Evolutionary conservation across 2,113 vertebrate species (phyloP).

Genomic region (Rana temporaria): DNA sequence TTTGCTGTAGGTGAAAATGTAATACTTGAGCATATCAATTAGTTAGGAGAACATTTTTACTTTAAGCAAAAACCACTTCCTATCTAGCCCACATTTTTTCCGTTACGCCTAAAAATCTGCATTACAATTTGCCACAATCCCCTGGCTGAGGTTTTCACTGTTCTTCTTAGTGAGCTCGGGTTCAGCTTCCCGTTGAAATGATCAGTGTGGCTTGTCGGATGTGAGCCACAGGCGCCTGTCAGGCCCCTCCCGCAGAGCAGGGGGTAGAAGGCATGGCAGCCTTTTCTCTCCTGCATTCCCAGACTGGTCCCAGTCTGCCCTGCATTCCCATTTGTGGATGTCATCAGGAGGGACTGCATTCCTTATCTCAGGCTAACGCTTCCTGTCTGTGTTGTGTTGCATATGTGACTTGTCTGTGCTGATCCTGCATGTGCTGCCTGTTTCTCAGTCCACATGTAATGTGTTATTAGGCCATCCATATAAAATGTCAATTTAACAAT

Average conservation of each 20-base stretch:
- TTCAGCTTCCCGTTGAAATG: slow-evolving; percentile 7
- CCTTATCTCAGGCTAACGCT: slow-evolving; percentile 48
- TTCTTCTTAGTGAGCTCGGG: background rate
- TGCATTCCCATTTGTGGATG: slow-evolving; percentile 54
- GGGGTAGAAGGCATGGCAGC: slow-evolving; percentile 43
- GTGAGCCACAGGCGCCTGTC: slow-evolving; percentile 34
- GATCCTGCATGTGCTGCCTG: background rate
- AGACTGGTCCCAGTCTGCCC: slow-evolving; percentile 51
- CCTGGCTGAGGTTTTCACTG: background rate
- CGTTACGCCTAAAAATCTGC: slow-evolving; percentile 4
- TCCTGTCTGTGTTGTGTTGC: slow-evolving; percentile 43
- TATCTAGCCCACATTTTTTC: slow-evolving; percentile 22
- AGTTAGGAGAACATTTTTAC: slow-evolving; percentile 4
- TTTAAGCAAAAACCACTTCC: background rate
- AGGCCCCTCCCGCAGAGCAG: slow-evolving; percentile 45
- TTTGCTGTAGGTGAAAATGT: too few relatives aligned
- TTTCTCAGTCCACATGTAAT: too few relatives aligned
- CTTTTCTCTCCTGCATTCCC: slow-evolving; percentile 30
- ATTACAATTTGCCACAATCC: slow-evolving; percentile 15
- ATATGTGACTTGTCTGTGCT: slow-evolving; percentile 20
- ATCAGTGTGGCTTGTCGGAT: background rate
- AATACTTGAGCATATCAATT: background rate
- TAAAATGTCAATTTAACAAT: too few relatives aligned
- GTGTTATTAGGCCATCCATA: too few relatives aligned
- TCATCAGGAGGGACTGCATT: slow-evolving; percentile 55